Conservation (phyloP, 2,113 vertebrate species). For the Salvelinus namaycush region DNA sequence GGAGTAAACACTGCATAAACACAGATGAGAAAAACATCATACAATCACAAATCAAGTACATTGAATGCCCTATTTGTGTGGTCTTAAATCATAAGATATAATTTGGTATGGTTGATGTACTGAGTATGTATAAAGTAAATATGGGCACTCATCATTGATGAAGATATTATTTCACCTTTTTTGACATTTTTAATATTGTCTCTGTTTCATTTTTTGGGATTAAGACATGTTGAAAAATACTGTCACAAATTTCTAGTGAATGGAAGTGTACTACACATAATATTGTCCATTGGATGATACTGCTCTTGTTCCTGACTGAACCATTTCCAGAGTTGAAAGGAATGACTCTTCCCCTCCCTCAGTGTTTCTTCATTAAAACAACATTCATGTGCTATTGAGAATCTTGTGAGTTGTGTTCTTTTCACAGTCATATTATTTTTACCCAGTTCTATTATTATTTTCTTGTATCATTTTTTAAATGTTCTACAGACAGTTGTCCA, state of each 20-base stretch:
- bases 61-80: not conserved
- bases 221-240: constrained; percentile 10
- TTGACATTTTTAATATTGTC: constrained; percentile 30
- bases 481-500: too few species aligned
- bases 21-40: not conserved
- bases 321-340: constrained; percentile 49
- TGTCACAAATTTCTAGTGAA: constrained; percentile 19
- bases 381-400: constrained; percentile 74
- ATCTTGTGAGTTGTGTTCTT: constrained; percentile 45
- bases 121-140: not conserved
- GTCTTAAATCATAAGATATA: not conserved
- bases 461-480: too few species aligned
- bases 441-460: not conserved
- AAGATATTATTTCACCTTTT: constrained; percentile 5
- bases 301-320: constrained; percentile 30
- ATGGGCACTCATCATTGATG: constrained; percentile 1
- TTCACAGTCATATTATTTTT: not conserved
- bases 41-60: too few species aligned
- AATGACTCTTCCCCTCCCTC: constrained; percentile 35
- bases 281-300: constrained; percentile 35
- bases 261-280: constrained; percentile 39
- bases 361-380: constrained; percentile 71
- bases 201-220: constrained; percentile 24
- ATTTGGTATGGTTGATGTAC: not conserved
- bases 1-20: constrained; percentile 3